Evolutionary conservation across 2,888 invertebrate species (phyloP), one percentile per base, ranked within the genome.

Genomic region (Dryomyza anilis): DNA sequence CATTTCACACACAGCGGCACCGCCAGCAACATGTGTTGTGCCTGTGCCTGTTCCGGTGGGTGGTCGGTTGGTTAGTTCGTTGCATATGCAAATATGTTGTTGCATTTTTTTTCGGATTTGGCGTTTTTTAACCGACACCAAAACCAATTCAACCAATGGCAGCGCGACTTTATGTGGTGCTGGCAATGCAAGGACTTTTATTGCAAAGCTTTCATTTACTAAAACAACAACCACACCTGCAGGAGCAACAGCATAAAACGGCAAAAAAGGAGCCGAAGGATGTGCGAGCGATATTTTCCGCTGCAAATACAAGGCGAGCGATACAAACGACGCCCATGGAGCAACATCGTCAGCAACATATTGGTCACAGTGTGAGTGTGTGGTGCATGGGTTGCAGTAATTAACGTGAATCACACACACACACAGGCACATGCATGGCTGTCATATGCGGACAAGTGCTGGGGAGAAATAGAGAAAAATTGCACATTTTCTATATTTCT

Each of bases 61-160:
- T n/a, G n/a, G n/a, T n/a, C n/a, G n/a, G n/a, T n/a, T n/a, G n/a
- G 36, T 60, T 65, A 63, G 64, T 67, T 65, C 67, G 67, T 56
- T 65, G 65, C 48, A 65, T 65, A 67, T 67, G 67, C 67, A 67
- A 65, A 67, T n/a, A n/a, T n/a, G n/a, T n/a, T n/a, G n/a, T n/a
- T n/a, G n/a, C n/a, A 63, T 53, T 50, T 39, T 45, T 53, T 61
- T 52, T 59, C 29, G 45, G 48, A n/a, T n/a, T n/a, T n/a, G n/a
- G n/a, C 52, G 53, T 16, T 50, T 56, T 46, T 45, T 46, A 45
- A 46, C 46, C 58, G 30, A 46, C 46, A 45, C 14, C 45, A 27
- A 27, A 52, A 60, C 60, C 60, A 52, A 50, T 33, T 48, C 60
- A 69, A 72, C 72, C 72, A 72, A 71, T 71, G 43, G 71, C 70